Evolutionary conservation across 2,113 vertebrate genomes (phyloP), one percentile per base, ranked within the genome.

Genomic region (Lampris megalopsis): DNA sequence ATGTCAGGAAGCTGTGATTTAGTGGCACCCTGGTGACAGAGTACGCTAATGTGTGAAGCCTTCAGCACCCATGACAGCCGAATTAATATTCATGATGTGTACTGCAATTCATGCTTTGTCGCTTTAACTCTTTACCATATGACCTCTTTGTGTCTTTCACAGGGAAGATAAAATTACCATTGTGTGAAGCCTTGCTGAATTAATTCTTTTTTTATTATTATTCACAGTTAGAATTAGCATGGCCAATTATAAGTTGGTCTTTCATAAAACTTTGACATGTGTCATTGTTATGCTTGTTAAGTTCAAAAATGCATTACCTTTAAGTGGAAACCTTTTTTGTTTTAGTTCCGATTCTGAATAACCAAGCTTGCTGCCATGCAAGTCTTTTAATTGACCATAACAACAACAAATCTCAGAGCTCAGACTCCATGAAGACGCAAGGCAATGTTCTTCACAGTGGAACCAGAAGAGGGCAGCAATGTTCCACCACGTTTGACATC

Each of bases 391-490:
- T 2, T 45, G 43, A 45, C 43, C 7, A 7, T 45, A 45, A 45
- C 43, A 45, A 45, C 43, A 45, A 45, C 43, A 37, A 61, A 42
- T 42, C 2, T 38, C 0, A 10, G 11, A 61, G 9, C 1, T 7
- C 24, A 11, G 42, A 63, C 24, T 63, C 11, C 24, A 24, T 63
- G 60, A 24, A 42, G 7, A 4, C 57, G 58, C 50, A 4, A 48
- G n/a, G 2, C 5, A 1, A 0, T 68, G 65, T 36, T 45, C 6
- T 71, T 75, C 62, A 50, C 63, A 2, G 11, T 13, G 6, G 40
- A 0, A 43, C 79, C 93, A 91, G 36, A 36, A 77, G 92, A 87
- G 86, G 92, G 88, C 83, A 92, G 76, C 69, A 38, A 80, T 87
- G 88, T 81, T 83, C 87, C 87, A 86, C 58, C 24, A 24, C 24